phyloP scores from a whole-genome alignment of 2,113 vertebrate species.

The Loxodonta africana region DNA sequence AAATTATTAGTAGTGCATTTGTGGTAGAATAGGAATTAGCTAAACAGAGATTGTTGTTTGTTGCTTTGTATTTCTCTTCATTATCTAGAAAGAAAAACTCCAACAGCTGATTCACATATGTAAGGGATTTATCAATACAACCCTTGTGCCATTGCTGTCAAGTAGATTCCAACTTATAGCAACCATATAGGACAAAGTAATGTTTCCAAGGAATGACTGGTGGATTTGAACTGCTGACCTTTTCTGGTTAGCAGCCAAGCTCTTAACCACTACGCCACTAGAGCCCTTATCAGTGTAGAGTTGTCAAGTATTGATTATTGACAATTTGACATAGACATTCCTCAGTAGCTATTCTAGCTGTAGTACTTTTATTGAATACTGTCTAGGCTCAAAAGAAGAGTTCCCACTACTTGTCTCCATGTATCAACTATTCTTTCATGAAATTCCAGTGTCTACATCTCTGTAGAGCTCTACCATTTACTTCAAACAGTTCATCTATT shows the following conservation, averaged over 20 bases:
- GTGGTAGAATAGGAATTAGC: background rate
- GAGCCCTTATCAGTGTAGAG: background rate
- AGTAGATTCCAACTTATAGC: no score
- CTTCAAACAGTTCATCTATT: slow-evolving; percentile 60
- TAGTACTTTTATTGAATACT: background rate
- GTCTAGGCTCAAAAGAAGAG: background rate
- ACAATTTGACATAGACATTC: background rate
- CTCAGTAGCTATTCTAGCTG: background rate
- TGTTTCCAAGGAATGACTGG: no score
- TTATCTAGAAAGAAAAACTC: background rate
- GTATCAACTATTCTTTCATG: background rate
- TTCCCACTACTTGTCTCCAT: background rate
- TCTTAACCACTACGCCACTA: no score
- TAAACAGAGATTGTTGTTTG: background rate
- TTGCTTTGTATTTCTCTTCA: background rate
- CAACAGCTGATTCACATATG: background rate
- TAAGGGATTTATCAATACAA: background rate
- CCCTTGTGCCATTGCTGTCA: no score
- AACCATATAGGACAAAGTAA: no score
- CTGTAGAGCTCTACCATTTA: background rate
- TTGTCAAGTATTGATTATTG: background rate
- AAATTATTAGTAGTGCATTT: background rate
- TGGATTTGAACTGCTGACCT: no score
- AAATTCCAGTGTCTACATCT: background rate
- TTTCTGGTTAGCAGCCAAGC: no score